Conservation (phyloP, 2,113 vertebrate genomes). For the Psettodes erumei region DNA sequence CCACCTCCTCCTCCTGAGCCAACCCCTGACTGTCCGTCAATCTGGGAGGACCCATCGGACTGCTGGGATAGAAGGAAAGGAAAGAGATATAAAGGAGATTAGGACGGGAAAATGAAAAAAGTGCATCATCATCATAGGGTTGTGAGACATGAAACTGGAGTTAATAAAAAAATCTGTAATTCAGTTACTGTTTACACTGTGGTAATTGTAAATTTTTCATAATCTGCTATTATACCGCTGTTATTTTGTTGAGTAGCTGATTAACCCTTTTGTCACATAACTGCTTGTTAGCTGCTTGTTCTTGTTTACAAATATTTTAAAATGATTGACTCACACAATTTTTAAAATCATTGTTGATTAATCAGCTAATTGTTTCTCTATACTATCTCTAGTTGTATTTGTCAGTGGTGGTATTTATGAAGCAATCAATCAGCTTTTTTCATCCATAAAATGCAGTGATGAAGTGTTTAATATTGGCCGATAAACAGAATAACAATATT, state of each 20-base stretch:
- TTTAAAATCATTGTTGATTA: neutral
- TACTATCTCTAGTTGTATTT: neutral
- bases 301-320: neutral
- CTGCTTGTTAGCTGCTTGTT: too few species aligned
- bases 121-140: conserved; percentile 2
- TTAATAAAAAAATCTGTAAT: neutral
- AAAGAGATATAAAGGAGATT: neutral
- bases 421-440: neutral
- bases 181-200: neutral
- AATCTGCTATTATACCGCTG: neutral
- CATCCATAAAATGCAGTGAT: neutral
- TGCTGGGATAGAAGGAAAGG: conserved; percentile 80
- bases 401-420: neutral
- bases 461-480: neutral
- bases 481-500: neutral
- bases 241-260: conserved; percentile 1
- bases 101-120: neutral
- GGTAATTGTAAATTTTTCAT: neutral
- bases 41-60: conserved; percentile 94
- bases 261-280: neutral
- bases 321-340: neutral
- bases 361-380: too few species aligned
- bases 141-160: neutral
- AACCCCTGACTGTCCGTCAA: conserved; percentile 87
- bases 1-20: conserved; percentile 74